These are phyloP conservation scores for Holacanthus passer DNA, from an alignment of 2,113 vertebrate species.

Conservation along the genomic window DNA sequence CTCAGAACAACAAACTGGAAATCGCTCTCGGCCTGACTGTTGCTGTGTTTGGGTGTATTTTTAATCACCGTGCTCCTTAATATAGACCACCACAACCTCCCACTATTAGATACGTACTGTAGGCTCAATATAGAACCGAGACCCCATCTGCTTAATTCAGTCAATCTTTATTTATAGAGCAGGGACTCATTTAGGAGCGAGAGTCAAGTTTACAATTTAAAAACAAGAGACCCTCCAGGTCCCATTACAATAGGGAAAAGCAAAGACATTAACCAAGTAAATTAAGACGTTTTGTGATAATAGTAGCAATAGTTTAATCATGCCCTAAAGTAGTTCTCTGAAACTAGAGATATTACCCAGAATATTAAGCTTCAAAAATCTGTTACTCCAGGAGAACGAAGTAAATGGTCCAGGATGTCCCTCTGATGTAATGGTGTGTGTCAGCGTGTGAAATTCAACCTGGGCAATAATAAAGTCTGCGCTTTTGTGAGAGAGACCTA, in stretches of 20 bases:
- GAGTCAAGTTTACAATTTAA: constrained; percentile 32
- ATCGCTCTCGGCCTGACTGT: constrained; percentile 28
- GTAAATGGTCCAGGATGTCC: constrained; percentile 43
- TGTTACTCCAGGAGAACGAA: constrained; percentile 44
- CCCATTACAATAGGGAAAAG: background rate
- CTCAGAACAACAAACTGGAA: constrained; percentile 37
- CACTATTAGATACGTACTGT: constrained; percentile 32
- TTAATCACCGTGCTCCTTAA: constrained; percentile 48
- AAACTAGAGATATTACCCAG: constrained; percentile 10
- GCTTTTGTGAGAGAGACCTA: constrained; percentile 49
- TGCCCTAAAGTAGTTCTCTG: constrained; percentile 18
- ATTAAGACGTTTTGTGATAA: constrained; percentile 19
- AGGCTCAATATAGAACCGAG: constrained; percentile 59
- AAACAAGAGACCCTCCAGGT: background rate
- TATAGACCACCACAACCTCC: constrained; percentile 57
- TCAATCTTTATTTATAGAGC: constrained; percentile 56
- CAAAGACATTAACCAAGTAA: background rate
- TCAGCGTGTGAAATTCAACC: constrained; percentile 59
- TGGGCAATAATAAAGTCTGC: constrained; percentile 62
- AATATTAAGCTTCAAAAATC: constrained; percentile 28
- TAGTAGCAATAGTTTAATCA: constrained; percentile 36
- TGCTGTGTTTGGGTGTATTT: constrained; percentile 54
- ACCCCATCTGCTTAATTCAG: constrained; percentile 58
- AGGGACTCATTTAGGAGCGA: constrained; percentile 24
- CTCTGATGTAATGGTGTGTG: constrained; percentile 49